phyloP scores from a whole-genome alignment of 2,888 invertebrate species.

The Yponomeuta malinellus region DNA sequence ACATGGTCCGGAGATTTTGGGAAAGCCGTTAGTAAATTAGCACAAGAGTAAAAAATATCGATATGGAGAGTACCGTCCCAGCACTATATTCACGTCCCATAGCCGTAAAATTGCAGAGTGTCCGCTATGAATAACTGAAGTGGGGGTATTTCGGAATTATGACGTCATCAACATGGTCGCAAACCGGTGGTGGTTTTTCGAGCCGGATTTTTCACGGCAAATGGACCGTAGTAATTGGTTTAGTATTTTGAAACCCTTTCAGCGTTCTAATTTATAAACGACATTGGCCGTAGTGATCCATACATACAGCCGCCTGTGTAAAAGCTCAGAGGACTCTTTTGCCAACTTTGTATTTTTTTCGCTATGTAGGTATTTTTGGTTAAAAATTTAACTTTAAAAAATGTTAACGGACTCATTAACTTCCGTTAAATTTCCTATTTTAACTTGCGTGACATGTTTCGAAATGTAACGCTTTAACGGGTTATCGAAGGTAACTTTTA shows the following conservation, averaged over 20 bases:
- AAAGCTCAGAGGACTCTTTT: no score
- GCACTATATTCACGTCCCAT: neutral
- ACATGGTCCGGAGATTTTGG: no score
- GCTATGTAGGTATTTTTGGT: no score
- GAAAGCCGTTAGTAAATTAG: no score
- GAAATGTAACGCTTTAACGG: no score
- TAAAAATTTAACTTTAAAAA: no score
- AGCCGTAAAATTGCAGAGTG: slow-evolving; percentile 40
- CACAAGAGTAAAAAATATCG: neutral
- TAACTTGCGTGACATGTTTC: no score
- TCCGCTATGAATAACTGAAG: slow-evolving; percentile 46
- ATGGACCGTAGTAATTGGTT: slow-evolving; percentile 8
- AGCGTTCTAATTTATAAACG: neutral
- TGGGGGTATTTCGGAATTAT: slow-evolving; percentile 45
- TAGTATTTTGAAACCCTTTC: neutral
- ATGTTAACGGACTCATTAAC: no score
- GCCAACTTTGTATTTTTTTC: no score
- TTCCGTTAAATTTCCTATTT: no score
- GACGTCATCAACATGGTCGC: slow-evolving; percentile 40
- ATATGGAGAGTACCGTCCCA: neutral
- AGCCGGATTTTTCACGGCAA: slow-evolving; percentile 18
- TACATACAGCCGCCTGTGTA: no score
- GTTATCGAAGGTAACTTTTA: no score
- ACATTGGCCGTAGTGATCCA: neutral
- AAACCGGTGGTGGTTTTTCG: slow-evolving; percentile 16